Evolutionary conservation across 2,797 vertebrate species (phyloP), one percentile per base, ranked within the genome.

Genomic region (Podarcis siculus): DNA sequence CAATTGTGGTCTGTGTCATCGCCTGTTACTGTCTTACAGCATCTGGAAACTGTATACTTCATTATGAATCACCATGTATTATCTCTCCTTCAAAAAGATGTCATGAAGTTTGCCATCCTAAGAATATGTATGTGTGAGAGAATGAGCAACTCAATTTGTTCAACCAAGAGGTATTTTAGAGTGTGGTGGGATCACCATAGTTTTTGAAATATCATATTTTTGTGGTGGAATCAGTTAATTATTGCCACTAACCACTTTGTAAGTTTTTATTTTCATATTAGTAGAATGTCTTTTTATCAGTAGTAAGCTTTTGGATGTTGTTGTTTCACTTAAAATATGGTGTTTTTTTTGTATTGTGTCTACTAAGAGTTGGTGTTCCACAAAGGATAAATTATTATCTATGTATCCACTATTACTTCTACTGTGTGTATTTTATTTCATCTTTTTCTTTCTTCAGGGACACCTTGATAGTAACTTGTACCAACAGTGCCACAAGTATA

Each of bases 401-500:
- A 27, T 49, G 35, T 82, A 35, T 12, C n/a, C 8, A 8, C 5
- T 30, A 3, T 73, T 15, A 37, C 10, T 42, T 45, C 39, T 85
- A n/a, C 6, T 64, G 35, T 72, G 0, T 0, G 13, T 15, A 4
- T 80, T 72, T 7, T 86, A 12, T 30, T 90, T 79, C 85, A 82
- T 69, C 8, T 37, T 61, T 39, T 75, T 32, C 91, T 79, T 89
- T 89, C 77, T 89, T 19, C 95, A 99, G 99, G 96, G 99, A 99
- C 93, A 99, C 99, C 0, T 86, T 99, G 30, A 99, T 99, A 78
- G 99, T 99, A 85, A 98, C 98, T 0, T 99, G 98, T 89, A 98
- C 98, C 92, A 99, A 99, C 97, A 99, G 99, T 89, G 98, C 98
- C 95, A 99, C 99, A 0, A 99, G 99, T 89, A 98, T 99, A 94